A percentile compares a stretch with the other conserved stretches of the same genome.
Evolutionary conservation across 1,140 invertebrate genomes (phyloP).

Genomic region (Brachionus rotundiformis): DNA sequence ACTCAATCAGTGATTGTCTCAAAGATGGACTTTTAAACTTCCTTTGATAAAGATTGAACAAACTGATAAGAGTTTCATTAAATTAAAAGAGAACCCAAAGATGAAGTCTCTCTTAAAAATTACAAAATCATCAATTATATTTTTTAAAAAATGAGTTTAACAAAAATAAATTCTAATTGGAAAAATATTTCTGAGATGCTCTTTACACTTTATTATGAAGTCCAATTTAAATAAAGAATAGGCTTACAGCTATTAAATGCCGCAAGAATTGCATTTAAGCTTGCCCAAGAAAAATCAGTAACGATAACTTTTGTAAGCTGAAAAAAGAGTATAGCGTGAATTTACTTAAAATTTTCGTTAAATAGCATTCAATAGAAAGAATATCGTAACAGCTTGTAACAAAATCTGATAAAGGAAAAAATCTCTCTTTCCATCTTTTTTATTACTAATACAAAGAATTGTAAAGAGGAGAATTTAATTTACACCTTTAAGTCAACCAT

Average conservation of each 20-base stretch:
- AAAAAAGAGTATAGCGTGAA: not conserved
- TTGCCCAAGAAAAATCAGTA: conserved; percentile 20
- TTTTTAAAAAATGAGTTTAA: conserved; percentile 30
- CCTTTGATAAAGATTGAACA: not conserved
- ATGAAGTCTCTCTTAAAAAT: no score
- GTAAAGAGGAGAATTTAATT: not conserved
- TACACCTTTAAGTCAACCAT: not conserved
- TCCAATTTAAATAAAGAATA: conserved; percentile 18
- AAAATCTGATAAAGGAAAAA: not conserved
- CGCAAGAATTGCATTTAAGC: not conserved
- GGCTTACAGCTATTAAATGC: conserved; percentile 19
- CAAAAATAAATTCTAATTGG: not conserved
- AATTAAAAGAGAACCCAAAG: conserved; percentile 15
- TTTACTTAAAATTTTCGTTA: not conserved
- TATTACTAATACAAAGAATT: not conserved
- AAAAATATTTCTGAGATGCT: not conserved
- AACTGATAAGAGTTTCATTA: not conserved
- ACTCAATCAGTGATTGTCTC: not conserved
- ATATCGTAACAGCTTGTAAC: not conserved
- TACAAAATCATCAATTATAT: conserved; percentile 8
- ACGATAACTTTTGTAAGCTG: not conserved
- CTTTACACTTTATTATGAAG: not conserved
- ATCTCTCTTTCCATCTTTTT: not conserved
- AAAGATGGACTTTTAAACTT: not conserved
- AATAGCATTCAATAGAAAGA: conserved; percentile 21